Conservation (phyloP, 1,140 invertebrate species). For the Neotoxoptera formosana region DNA sequence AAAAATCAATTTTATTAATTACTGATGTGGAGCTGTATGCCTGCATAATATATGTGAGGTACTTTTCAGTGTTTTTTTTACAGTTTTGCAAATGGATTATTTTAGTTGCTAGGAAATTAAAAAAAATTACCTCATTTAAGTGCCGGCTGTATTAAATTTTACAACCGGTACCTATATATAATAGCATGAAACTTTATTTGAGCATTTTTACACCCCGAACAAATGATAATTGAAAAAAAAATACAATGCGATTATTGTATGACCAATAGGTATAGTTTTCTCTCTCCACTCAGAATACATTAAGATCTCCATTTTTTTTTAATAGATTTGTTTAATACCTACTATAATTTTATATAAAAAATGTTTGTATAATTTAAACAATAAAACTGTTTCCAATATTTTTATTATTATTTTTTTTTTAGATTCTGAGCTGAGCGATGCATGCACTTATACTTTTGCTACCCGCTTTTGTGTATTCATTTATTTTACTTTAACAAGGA, state of each 20-base stretch:
- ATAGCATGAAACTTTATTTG: not conserved
- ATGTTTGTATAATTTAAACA: not conserved
- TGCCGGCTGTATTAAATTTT: not conserved
- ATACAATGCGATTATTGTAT: not conserved
- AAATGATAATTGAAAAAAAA: not conserved
- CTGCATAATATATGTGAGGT: not conserved
- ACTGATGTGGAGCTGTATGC: not conserved
- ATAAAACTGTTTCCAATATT: not conserved
- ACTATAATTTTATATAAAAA: not conserved
- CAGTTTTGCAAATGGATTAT: not conserved
- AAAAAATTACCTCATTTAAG: not conserved
- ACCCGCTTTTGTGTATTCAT: not conserved
- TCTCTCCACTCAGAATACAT: not conserved
- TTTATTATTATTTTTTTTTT: not conserved
- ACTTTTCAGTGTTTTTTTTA: not conserved
- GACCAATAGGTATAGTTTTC: not conserved
- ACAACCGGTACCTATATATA: not conserved
- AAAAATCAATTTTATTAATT: not conserved
- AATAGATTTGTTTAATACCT: not conserved
- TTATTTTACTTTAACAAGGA: not conserved
- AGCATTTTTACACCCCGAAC: not conserved
- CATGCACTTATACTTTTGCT: not conserved
- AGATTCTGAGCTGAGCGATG: not conserved
- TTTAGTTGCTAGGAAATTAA: not conserved
- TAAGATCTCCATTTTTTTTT: no score